phyloP scores from a whole-genome alignment of 2,113 vertebrate genomes.

The Urocolius indicus region DNA sequence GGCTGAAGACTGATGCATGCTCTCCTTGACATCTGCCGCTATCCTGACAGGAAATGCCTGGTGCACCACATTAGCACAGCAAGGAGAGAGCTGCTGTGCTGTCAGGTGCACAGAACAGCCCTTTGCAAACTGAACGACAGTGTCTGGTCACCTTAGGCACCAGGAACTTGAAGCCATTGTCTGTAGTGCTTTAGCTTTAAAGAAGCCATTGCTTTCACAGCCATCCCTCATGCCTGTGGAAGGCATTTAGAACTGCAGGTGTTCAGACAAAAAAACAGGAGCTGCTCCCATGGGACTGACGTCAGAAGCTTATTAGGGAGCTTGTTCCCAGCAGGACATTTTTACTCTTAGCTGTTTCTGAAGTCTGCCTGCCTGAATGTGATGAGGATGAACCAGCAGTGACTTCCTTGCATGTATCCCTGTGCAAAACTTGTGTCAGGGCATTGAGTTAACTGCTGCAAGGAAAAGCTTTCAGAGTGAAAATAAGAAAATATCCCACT shows the following conservation, averaged over 20 bases:
- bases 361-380: not conserved
- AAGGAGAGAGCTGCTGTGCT: accelerated
- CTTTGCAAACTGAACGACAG: accelerated
- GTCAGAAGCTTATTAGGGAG: not conserved
- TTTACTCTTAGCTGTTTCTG: not conserved
- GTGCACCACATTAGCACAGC: not conserved
- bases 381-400: not conserved
- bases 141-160: not conserved
- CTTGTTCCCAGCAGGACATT: too few relatives aligned
- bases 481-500: not conserved
- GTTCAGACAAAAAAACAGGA: not conserved
- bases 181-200: too few relatives aligned
- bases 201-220: not conserved
- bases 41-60: not conserved
- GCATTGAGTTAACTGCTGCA: not conserved
- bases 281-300: accelerated
- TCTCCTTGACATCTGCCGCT: accelerated
- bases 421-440: not conserved
- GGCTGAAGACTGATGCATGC: accelerated
- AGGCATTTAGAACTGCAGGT: not conserved
- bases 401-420: not conserved
- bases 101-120: accelerated
- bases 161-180: accelerated
- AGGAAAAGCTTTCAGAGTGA: not conserved
- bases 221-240: too few relatives aligned